Percentiles rank a stretch among this genome's conserved stretches.
Evolutionary conservation across 2,797 vertebrate genomes (phyloP).

Genomic region (Pagetopsis macropterus): DNA sequence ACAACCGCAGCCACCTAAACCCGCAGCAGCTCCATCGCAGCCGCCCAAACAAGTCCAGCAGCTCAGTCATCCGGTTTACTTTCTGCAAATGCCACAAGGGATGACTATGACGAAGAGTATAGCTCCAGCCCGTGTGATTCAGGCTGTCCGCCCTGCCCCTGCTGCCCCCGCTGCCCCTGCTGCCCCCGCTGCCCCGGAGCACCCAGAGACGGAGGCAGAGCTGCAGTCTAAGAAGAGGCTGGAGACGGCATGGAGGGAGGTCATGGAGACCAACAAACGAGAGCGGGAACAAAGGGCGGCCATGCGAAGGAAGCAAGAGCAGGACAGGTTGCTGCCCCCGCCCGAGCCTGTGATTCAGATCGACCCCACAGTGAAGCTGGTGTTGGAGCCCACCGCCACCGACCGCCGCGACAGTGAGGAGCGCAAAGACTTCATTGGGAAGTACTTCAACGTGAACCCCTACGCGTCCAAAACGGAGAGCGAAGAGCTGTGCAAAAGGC

Average conservation of each 20-base stretch:
- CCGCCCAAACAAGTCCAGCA: constrained; percentile 50
- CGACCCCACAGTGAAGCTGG: constrained; percentile 80
- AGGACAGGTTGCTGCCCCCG: constrained; percentile 58
- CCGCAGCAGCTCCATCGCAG: neutral
- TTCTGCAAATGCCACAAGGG: constrained; percentile 76
- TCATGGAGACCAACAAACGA: constrained; percentile 79
- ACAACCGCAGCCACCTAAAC: constrained; percentile 63
- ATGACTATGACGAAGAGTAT: constrained; percentile 57
- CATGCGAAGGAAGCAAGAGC: constrained; percentile 83
- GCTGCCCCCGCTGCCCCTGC: no score
- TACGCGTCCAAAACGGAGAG: constrained; percentile 91
- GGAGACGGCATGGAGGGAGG: constrained; percentile 79
- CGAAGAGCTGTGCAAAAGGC: constrained; percentile 85
- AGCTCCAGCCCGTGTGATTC: constrained; percentile 41
- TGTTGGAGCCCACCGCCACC: constrained; percentile 82
- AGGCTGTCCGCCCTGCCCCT: neutral
- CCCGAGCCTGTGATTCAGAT: constrained; percentile 45
- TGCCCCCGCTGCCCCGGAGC: neutral
- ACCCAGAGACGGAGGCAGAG: constrained; percentile 62
- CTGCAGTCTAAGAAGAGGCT: constrained; percentile 79
- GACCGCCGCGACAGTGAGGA: constrained; percentile 84
- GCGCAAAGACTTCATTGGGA: constrained; percentile 89
- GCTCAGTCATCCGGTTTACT: constrained; percentile 66
- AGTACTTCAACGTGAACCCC: constrained; percentile 92
- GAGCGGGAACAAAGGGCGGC: constrained; percentile 85